Evolutionary conservation across 2,888 invertebrate genomes (phyloP).

Genomic region (Nomada flava): DNA sequence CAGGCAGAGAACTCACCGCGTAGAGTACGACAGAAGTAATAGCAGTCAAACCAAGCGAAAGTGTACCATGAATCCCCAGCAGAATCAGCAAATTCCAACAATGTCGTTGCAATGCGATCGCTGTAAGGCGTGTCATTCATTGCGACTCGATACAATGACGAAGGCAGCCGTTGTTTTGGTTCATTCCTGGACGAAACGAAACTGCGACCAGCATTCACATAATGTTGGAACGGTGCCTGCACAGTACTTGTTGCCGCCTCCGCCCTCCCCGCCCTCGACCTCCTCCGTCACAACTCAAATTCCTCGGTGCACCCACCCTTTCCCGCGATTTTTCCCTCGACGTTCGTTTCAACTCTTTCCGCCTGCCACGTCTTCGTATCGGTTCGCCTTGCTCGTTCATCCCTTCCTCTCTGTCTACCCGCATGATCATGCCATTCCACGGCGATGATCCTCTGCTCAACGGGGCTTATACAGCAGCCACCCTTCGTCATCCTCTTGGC

Average conservation of each 20-base stretch:
- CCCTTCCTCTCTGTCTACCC: slow-evolving; percentile 70
- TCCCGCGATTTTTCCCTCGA: slow-evolving; percentile 49
- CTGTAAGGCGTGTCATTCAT: slow-evolving; percentile 38
- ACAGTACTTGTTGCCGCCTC: slow-evolving; percentile 66
- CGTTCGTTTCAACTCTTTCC: slow-evolving; percentile 65
- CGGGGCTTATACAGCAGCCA: slow-evolving; percentile 69
- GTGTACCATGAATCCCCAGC: background rate
- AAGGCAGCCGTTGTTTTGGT: slow-evolving; percentile 31
- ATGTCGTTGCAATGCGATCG: slow-evolving; percentile 13
- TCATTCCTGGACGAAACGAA: slow-evolving; percentile 46
- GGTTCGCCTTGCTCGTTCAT: slow-evolving; percentile 57
- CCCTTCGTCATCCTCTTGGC: slow-evolving; percentile 57
- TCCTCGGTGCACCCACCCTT: slow-evolving; percentile 31
- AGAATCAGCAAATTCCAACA: slow-evolving; percentile 13
- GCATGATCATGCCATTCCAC: slow-evolving; percentile 79
- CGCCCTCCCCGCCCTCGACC: background rate
- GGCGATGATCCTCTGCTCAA: slow-evolving; percentile 77
- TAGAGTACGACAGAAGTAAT: background rate
- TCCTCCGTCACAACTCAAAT: slow-evolving; percentile 30
- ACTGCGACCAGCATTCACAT: slow-evolving; percentile 52
- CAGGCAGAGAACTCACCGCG: background rate
- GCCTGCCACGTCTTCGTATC: slow-evolving; percentile 47
- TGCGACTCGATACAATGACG: slow-evolving; percentile 42
- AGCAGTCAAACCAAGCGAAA: slow-evolving; percentile 1
- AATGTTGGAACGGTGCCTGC: slow-evolving; percentile 57